Evolutionary conservation across 2,888 invertebrate species (phyloP), one percentile per base, ranked within the genome.

Genomic region (Acleris cristana): DNA sequence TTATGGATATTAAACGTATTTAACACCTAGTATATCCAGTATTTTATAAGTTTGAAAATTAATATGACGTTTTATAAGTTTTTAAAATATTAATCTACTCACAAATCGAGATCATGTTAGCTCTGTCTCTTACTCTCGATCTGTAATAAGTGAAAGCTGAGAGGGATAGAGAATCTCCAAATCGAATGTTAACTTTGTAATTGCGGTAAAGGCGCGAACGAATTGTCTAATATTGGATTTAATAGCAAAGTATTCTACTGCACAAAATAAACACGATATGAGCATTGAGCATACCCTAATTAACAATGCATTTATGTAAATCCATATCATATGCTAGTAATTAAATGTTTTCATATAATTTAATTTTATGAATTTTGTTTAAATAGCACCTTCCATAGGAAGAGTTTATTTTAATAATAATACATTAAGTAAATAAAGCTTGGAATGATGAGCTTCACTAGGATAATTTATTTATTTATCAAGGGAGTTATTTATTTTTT

Each of bases 301-400:
- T 55, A 60, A 48, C 49, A 19, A 40, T 55, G 44, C 54, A 54
- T 60, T 65, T 30, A 65, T 4, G 58, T 52, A 21, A 53, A 57
- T 64, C 57, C 10, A 53, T 54, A 53, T 34, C 19, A 44, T 54
- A 60, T 57, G 52, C 18, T 51, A 55, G 52, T 65, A 59, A 59
- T 65, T 45, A 54, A 65, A 65, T 60, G 49, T 48, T 57, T 56
- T 49, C 55, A 67, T 45, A 49, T 63, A 67, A 58, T 54, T 67
- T 67, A 40, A 71, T 65, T 65, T 57, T 55, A 73, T 67, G 67
- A 65, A 70, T 71, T 72, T 72, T 71, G 6, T 64, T 69, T 21
- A 54, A 71, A 65, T 85, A 85, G 85, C 85, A 85, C 85, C 85
- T 85, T 85, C 85, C 85, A 79, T 77, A 75, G 85, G 84, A 85